These are phyloP conservation scores for Xiphorhynchus erythropygius DNA, from an alignment of 2,797 vertebrate species.

Conservation along the genomic window DNA sequence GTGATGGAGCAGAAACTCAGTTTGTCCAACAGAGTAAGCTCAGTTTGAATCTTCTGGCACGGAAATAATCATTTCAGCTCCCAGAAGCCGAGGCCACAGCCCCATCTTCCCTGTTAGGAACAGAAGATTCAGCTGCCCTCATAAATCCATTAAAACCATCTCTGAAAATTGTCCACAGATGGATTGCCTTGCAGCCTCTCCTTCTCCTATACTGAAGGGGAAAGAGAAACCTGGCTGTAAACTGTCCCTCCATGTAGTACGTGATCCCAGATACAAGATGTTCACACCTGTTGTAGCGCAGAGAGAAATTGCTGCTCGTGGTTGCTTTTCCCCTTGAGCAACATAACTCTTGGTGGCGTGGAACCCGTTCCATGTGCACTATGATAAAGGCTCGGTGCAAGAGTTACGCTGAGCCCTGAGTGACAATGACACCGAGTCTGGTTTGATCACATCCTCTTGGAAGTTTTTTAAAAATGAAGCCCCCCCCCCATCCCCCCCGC, in stretches of 20 bases:
- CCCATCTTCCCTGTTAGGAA: fast-evolving
- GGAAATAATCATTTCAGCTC: neutral
- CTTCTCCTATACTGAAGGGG: neutral
- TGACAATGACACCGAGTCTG: neutral
- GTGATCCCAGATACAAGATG: neutral
- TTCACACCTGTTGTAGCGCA: neutral
- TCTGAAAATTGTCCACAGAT: neutral
- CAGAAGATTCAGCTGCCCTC: neutral
- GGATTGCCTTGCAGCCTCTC: neutral
- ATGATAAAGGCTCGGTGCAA: neutral
- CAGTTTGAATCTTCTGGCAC: neutral
- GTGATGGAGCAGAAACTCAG: neutral
- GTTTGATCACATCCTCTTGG: neutral
- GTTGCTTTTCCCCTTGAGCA: neutral
- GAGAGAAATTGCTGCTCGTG: neutral
- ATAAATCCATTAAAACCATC: neutral
- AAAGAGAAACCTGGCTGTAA: neutral
- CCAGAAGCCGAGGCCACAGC: fast-evolving
- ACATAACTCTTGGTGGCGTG: neutral
- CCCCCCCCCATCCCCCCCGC: too few relatives aligned
- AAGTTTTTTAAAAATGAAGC: neutral
- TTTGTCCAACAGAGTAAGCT: neutral
- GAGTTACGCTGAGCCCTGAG: neutral
- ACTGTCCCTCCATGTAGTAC: neutral
- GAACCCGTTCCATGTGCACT: neutral